A percentile compares a stretch with the other conserved stretches of the same genome.
These are phyloP conservation scores for Epinephelus cyanopodus DNA, from an alignment of 2,113 vertebrate species.

Conservation along the genomic window DNA sequence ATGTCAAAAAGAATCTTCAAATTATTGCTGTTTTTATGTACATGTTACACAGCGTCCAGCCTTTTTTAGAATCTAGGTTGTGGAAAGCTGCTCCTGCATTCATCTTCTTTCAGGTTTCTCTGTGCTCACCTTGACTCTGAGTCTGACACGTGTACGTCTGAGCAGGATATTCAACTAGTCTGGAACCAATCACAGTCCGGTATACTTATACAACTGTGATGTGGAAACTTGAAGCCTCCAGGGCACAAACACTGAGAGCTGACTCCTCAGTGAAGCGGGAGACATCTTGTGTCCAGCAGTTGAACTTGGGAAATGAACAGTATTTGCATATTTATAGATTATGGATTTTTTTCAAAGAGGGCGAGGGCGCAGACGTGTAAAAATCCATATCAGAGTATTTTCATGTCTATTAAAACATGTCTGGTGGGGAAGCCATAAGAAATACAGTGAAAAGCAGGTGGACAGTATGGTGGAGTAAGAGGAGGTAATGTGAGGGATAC, in stretches of 20 bases:
- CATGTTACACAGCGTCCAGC: no score
- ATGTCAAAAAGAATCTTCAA: no score
- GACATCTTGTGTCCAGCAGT: background rate
- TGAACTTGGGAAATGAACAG: background rate
- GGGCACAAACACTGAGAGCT: background rate
- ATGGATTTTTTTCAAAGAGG: background rate
- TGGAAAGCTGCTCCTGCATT: no score
- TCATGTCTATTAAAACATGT: background rate
- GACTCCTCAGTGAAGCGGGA: background rate
- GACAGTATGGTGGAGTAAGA: background rate
- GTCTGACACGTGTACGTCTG: background rate
- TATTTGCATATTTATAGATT: background rate
- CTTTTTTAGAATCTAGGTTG: no score
- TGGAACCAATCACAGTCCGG: background rate
- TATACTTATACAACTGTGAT: background rate
- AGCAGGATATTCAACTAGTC: background rate
- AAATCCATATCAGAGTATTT: background rate
- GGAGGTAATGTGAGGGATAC: conserved; percentile 45
- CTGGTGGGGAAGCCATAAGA: background rate
- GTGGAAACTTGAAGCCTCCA: conserved; percentile 18
- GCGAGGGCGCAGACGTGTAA: background rate
- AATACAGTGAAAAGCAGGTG: background rate
- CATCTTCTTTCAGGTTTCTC: background rate
- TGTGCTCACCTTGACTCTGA: background rate
- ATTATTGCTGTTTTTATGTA: no score